These are phyloP conservation scores for Kuschelorhynchus macadamiae DNA, from an alignment of 2,888 invertebrate genomes.

Conservation along the genomic window DNA sequence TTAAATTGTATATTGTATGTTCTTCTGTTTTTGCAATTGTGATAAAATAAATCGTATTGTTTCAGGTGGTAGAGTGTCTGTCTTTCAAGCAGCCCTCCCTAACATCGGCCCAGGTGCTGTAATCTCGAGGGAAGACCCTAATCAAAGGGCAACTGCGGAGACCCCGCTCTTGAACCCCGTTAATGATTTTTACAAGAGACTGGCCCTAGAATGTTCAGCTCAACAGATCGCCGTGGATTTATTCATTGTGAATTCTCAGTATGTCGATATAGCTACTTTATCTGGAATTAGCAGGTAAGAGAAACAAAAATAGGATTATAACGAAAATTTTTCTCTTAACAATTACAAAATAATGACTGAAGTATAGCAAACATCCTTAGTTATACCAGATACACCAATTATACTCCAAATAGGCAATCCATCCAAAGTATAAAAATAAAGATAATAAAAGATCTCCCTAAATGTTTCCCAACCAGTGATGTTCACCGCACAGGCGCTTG, in stretches of 20 bases:
- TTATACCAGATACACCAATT: too few relatives aligned
- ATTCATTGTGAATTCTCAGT: conserved; percentile 93
- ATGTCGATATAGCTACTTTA: conserved; percentile 93
- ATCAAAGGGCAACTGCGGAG: conserved; percentile 85
- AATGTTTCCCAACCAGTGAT: too few relatives aligned
- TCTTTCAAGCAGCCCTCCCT: conserved; percentile 92
- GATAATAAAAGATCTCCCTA: too few relatives aligned
- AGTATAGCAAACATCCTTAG: too few relatives aligned
- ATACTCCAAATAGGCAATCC: too few relatives aligned
- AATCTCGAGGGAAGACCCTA: conserved; percentile 89
- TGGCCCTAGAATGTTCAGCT: conserved; percentile 96
- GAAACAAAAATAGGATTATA: too few relatives aligned
- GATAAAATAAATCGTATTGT: neutral
- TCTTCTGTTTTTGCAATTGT: too few relatives aligned
- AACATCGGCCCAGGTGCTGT: conserved; percentile 91
- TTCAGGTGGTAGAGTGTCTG: conserved; percentile 91
- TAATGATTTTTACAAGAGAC: conserved; percentile 97
- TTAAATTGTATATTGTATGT: too few relatives aligned
- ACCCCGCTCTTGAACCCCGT: conserved; percentile 92
- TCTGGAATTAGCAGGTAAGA: conserved; percentile 83
- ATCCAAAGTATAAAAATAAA: too few relatives aligned
- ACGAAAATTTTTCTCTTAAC: too few relatives aligned
- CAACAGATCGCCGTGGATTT: conserved; percentile 97
- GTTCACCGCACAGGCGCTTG: too few relatives aligned
- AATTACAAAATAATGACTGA: too few relatives aligned